Base-by-base conservation (phyloP, 2,888 invertebrate genomes). In the Peribatodes rhomboidaria region DNA sequence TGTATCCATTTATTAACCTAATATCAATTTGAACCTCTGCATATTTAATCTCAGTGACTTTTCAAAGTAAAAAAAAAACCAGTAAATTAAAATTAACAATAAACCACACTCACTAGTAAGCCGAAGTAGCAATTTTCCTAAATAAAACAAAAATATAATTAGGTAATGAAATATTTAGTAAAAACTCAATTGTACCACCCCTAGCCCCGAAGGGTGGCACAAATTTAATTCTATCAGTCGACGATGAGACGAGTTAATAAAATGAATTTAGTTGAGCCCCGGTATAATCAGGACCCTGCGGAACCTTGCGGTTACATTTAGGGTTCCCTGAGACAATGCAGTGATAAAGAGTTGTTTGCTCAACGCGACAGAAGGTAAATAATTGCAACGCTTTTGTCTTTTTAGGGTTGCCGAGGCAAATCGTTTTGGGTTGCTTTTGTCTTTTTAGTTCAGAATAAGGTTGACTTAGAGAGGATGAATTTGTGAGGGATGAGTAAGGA, bases 161-260 rank as follows among this genome's bases (percentile, higher is more conserved):
- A n/a, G n/a, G n/a, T n/a, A n/a, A n/a, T n/a, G n/a, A 3, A 37
- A 37, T 37, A 37, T 13, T n/a, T n/a, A n/a, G n/a, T n/a, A n/a
- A 37, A 37, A 37, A n/a, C n/a, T n/a, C 13, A 37, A 37, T n/a
- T 16, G 35, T 59, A 74, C 18, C 87, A 90, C 60, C 90, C 90
- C 90, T 90, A 74, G 31, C 53, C 44, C 56, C 65, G 68, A 86
- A 79, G 88, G 89, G 87, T 84, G 84, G 80, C 82, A 73, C 88
- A 88, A 91, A 90, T 91, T 91, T 85, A 90, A 93, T 92, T 93
- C 87, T 91, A 90, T 92, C 88, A 89, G 88, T 77, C 82, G 83
- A 88, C 88, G 86, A 92, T 92, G 92, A 91, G 91, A 90, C 86
- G 89, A 92, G 89, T 93, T 92, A 91, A 92, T 93, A 91, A 89